Conservation (phyloP, 2,113 vertebrate species). For the Lichenostomus cassidix region DNA sequence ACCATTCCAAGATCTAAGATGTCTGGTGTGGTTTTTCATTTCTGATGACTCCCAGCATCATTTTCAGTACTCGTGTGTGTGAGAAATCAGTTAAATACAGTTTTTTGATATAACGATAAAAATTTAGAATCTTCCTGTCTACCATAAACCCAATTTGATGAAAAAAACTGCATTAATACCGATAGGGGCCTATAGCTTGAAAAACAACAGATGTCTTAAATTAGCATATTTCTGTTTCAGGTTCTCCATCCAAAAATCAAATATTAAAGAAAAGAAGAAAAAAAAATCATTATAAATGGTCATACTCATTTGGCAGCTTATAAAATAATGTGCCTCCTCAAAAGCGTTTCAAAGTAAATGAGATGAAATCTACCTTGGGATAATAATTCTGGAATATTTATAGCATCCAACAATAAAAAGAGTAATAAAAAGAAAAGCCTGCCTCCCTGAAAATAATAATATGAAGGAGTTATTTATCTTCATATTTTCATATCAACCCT, state of each 20-base stretch:
- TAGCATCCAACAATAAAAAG: constrained; percentile 55
- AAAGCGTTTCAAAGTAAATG: constrained; percentile 54
- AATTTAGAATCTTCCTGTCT: not conserved
- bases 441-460: constrained; percentile 55
- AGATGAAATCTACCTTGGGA: constrained; percentile 59
- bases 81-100: not conserved
- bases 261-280: constrained; percentile 58
- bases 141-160: not conserved
- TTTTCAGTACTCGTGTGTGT: not conserved
- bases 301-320: constrained; percentile 61
- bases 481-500: constrained; percentile 19
- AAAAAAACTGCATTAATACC: constrained; percentile 35
- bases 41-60: not conserved
- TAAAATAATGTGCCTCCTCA: constrained; percentile 54
- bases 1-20: not conserved
- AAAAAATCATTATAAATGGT: constrained; percentile 59
- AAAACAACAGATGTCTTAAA: constrained; percentile 71
- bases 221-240: constrained; percentile 63
- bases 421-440: constrained; percentile 60
- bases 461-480: constrained; percentile 62
- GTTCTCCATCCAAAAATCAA: constrained; percentile 57
- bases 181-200: constrained; percentile 29
- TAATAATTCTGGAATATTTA: constrained; percentile 66
- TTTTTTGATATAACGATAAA: not conserved
- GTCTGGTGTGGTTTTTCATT: not conserved